Evolutionary conservation across 1,140 invertebrate species (phyloP).

Genomic region (Anastatus disparis): DNA sequence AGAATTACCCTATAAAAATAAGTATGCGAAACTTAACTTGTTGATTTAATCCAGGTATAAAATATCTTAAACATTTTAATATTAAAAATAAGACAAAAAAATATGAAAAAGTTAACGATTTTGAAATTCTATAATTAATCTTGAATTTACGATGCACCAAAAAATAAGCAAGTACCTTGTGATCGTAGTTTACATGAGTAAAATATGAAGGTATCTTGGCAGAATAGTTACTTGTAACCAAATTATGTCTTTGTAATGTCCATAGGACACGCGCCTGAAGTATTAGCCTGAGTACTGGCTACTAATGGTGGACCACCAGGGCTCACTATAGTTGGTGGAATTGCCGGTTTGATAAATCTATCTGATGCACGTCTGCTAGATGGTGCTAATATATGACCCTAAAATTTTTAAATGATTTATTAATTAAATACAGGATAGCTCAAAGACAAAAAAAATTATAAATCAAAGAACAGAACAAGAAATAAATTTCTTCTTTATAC

Average conservation of each 20-base stretch:
- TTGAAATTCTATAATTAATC: neutral
- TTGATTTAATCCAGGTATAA: neutral
- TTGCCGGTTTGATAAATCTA: constrained; percentile 81
- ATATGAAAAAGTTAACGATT: neutral
- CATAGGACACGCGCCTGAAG: constrained; percentile 60
- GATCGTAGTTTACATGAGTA: constrained; percentile 40
- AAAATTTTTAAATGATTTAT: constrained; percentile 34
- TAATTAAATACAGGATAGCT: neutral
- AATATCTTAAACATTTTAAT: neutral
- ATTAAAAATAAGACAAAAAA: neutral
- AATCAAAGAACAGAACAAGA: neutral
- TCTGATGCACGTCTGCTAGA: constrained; percentile 76
- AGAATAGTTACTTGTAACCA: constrained; percentile 40
- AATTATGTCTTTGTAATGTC: constrained; percentile 65
- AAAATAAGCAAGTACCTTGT: constrained; percentile 49
- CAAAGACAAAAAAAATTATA: neutral
- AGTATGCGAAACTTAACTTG: too few relatives aligned
- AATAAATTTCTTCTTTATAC: constrained; percentile 31
- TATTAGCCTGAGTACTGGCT: constrained; percentile 47
- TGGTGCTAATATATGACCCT: constrained; percentile 59
- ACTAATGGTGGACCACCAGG: constrained; percentile 56
- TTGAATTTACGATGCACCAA: constrained; percentile 20
- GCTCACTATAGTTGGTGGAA: constrained; percentile 69
- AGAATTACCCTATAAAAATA: too few relatives aligned
- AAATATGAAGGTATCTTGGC: constrained; percentile 48